These are phyloP conservation scores for Tolypeutes matacus DNA, from an alignment of 2,797 vertebrate genomes.

Conservation along the genomic window DNA sequence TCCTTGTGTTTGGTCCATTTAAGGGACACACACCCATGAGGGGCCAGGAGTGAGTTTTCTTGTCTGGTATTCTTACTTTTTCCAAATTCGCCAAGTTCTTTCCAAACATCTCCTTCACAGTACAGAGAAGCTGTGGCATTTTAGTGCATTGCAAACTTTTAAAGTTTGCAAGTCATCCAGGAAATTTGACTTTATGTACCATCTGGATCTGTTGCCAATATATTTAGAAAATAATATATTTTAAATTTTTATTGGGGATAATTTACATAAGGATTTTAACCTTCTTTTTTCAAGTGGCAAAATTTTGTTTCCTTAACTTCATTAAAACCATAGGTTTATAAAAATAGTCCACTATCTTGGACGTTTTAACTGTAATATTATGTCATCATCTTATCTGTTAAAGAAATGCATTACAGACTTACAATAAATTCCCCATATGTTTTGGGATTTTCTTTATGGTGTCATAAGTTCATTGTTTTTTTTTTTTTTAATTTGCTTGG, in stretches of 20 bases:
- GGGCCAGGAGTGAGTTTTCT: neutral
- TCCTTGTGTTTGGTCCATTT: neutral
- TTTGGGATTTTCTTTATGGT: neutral
- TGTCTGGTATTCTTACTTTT: neutral
- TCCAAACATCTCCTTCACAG: neutral
- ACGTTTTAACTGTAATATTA: neutral
- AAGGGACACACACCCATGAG: neutral
- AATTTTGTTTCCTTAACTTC: slow-evolving; percentile 14
- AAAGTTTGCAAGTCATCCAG: neutral
- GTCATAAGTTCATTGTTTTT: neutral
- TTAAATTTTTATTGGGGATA: neutral
- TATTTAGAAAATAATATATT: neutral
- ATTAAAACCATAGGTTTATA: neutral
- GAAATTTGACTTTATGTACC: slow-evolving; percentile 22
- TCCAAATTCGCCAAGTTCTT: neutral
- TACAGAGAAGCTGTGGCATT: neutral
- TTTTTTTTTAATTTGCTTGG: neutral
- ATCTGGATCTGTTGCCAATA: neutral
- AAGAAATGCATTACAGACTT: neutral
- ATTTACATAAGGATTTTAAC: slow-evolving; percentile 9
- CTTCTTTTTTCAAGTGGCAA: neutral
- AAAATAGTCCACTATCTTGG: neutral
- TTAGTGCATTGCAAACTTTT: neutral
- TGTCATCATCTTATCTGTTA: neutral
- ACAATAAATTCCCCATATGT: neutral